Percentiles rank a stretch among this genome's conserved stretches.
These are phyloP conservation scores for Nomada goodeniana DNA, from an alignment of 2,888 invertebrate species.

Conservation along the genomic window DNA sequence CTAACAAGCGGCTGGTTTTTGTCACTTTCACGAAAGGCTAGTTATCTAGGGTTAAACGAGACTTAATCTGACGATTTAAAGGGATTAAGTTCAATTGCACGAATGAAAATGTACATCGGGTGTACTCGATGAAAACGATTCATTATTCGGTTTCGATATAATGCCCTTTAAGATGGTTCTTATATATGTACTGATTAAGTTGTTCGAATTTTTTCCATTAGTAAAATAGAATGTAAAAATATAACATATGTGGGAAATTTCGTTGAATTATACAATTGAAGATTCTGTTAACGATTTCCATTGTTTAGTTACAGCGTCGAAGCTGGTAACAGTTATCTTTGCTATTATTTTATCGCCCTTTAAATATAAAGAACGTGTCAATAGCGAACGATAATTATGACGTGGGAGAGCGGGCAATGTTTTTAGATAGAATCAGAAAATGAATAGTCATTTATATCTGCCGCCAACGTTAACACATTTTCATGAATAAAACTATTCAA, in stretches of 20 bases:
- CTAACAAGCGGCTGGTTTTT: neutral
- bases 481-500: no score
- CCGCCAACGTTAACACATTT: neutral
- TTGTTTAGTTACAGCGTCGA: neutral
- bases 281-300: neutral
- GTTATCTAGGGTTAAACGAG: no score
- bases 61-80: neutral
- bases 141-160: no score
- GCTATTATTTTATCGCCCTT: neutral
- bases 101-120: neutral
- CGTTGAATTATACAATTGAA: neutral
- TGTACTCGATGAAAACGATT: neutral
- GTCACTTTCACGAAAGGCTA: neutral
- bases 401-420: no score
- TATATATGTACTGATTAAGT: no score
- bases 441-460: no score
- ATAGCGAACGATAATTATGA: no score
- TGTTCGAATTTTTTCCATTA: no score
- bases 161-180: no score
- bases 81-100: neutral
- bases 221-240: neutral
- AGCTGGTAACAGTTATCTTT: neutral
- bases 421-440: no score
- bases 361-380: no score
- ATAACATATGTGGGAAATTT: neutral